phyloP scores from a whole-genome alignment of 1,140 invertebrate genomes.

The Drosophila tani region DNA sequence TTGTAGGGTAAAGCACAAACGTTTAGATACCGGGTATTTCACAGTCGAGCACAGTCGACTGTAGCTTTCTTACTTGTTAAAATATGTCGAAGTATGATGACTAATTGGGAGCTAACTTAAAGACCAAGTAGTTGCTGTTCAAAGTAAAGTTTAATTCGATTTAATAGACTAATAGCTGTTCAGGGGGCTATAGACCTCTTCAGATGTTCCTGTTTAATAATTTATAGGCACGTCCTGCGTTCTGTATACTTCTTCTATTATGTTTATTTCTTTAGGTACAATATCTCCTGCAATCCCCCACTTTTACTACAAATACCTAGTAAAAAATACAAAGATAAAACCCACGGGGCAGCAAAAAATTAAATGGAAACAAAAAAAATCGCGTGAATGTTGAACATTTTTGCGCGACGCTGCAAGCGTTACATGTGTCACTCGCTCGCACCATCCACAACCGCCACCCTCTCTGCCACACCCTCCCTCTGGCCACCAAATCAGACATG shows the following conservation, averaged over 20 bases:
- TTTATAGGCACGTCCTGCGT: too few species aligned
- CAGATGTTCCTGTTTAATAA: background rate
- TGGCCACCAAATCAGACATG: slow-evolving; percentile 7
- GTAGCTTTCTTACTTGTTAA: too few species aligned
- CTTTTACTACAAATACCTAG: background rate
- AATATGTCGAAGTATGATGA: too few species aligned
- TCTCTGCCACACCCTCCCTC: slow-evolving; percentile 10
- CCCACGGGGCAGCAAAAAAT: background rate
- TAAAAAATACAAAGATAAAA: slow-evolving; percentile 23
- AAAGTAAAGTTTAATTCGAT: background rate
- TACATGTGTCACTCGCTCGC: slow-evolving; percentile 53
- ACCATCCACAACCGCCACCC: background rate
- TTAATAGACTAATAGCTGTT: background rate
- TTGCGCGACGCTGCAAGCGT: slow-evolving; percentile 46
- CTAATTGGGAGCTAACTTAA: too few species aligned
- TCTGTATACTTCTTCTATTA: background rate
- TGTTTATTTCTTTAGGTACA: background rate
- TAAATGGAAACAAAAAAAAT: slow-evolving; percentile 28
- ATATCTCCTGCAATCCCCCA: background rate
- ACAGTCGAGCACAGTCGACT: too few species aligned
- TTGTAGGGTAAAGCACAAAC: too few species aligned
- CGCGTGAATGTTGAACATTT: slow-evolving; percentile 42
- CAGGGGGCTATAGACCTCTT: too few species aligned
- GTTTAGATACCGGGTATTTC: too few species aligned
- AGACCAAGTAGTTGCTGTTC: background rate